Percentiles rank a stretch among this genome's conserved stretches.
phyloP scores from a whole-genome alignment of 1,140 invertebrate genomes.

The Saxidomus purpurata region DNA sequence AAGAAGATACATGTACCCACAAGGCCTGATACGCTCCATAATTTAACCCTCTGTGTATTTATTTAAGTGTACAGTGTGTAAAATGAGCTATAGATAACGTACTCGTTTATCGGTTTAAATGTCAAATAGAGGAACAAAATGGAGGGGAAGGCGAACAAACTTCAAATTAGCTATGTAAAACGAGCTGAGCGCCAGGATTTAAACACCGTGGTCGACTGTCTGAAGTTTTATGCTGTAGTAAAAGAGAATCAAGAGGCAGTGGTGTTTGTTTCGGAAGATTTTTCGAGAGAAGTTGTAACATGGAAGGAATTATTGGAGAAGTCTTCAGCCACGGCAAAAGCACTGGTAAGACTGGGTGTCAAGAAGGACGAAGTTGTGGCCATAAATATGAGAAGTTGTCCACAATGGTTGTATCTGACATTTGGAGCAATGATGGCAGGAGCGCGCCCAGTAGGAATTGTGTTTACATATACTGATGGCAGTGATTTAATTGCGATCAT shows the following conservation, averaged over 20 bases:
- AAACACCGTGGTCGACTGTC: neutral
- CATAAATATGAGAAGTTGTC: neutral
- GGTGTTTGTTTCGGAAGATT: constrained; percentile 6
- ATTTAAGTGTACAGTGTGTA: no score
- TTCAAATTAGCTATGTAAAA: no score
- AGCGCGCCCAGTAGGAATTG: neutral
- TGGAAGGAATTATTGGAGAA: constrained; percentile 17
- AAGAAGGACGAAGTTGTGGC: constrained; percentile 9
- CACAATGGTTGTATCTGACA: constrained; percentile 21
- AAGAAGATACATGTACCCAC: no score
- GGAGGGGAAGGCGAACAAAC: no score
- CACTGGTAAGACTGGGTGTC: constrained; percentile 30
- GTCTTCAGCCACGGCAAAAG: neutral
- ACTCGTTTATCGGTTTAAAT: no score
- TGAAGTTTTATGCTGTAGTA: neutral
- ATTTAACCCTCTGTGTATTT: no score
- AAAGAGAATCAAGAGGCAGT: constrained; percentile 16
- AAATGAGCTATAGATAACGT: no score
- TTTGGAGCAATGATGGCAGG: constrained; percentile 31
- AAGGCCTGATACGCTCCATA: no score
- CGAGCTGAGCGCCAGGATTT: neutral
- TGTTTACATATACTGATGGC: neutral
- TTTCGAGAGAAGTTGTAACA: neutral
- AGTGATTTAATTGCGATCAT: constrained; percentile 8
- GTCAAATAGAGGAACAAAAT: no score